Evolutionary conservation across 2,797 vertebrate genomes (phyloP), one percentile per base, ranked within the genome.

Genomic region (Columba guinea): DNA sequence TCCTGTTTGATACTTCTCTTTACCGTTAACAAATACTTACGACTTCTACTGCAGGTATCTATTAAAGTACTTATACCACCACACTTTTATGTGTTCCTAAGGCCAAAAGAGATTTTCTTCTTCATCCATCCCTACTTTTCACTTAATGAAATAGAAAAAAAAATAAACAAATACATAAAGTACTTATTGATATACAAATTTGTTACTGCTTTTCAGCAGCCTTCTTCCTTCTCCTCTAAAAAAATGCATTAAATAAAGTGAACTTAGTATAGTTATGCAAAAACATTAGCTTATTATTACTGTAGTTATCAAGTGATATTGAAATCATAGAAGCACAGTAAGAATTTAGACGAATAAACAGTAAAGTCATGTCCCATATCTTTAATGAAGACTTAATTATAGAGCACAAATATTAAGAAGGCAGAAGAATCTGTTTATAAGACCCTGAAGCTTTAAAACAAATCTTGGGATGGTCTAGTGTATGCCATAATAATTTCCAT

Each of bases 401-500:
- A 69, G 39, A 52, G 3, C 62, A 79, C 20, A 82, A 67, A 79
- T 58, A 78, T 30, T 59, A 84, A 86, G 41, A 86, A 62, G 26
- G 56, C 27, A 86, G 49, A 87, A 74, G 64, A 86, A 39, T 46
- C 55, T 80, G 84, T 76, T 93, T 84, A 55, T 81, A 84, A 87
- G 63, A 94, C n/a, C 26, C 32, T 2, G 1, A 91, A 79, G 49
- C 90, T 95, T 91, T 88, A 90, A 86, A 94, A 94, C 51, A 88
- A 90, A 90, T 86, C 70, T 90, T 84, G 56, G 62, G 48, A 84
- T 84, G 76, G 79, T 63, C 70, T 81, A 64, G 59, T 44, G 52
- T 63, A 85, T 67, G 48, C 35, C 55, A 56, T 88, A 90, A 89
- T 75, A 86, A 93, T 94, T 94, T 96, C 74, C 89, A 91, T 67